A percentile compares a stretch with the other conserved stretches of the same genome.
These are phyloP conservation scores for Scrobipalpa atriplicella DNA, from an alignment of 2,888 invertebrate species.

Conservation along the genomic window DNA sequence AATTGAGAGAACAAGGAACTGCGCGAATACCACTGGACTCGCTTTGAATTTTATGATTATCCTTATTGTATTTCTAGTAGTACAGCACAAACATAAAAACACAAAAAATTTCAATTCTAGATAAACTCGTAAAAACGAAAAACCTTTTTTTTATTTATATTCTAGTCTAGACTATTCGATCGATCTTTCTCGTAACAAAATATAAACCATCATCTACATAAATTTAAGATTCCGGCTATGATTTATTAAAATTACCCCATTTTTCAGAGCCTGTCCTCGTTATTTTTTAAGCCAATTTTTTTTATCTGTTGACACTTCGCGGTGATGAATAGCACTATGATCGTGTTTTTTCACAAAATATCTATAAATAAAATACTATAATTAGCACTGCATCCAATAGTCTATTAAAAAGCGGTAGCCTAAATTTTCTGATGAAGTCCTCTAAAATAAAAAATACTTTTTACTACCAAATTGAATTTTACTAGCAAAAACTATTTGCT, in stretches of 20 bases:
- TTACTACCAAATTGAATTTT: neutral
- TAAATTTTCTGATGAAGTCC: neutral
- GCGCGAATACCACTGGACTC: too few relatives aligned
- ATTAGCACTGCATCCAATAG: conserved; percentile 14
- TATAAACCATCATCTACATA: too few relatives aligned
- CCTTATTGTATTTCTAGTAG: too few relatives aligned
- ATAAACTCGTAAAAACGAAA: too few relatives aligned
- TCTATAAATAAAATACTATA: neutral
- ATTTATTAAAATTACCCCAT: neutral
- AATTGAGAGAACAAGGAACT: too few relatives aligned
- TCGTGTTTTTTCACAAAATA: neutral
- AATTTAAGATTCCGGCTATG: neutral
- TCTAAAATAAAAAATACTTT: too few relatives aligned
- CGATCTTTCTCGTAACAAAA: too few relatives aligned
- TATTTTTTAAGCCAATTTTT: neutral
- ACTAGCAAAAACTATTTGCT: neutral
- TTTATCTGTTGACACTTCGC: conserved; percentile 6
- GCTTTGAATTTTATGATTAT: too few relatives aligned
- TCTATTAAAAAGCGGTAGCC: neutral
- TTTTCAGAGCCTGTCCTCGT: neutral
- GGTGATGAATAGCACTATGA: neutral
- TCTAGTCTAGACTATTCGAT: too few relatives aligned
- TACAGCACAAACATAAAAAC: too few relatives aligned
- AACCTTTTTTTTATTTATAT: too few relatives aligned
- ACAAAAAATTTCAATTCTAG: too few relatives aligned